Evolutionary conservation across 2,888 invertebrate species (phyloP), one percentile per base, ranked within the genome.

Genomic region (Micropterix aruncella): DNA sequence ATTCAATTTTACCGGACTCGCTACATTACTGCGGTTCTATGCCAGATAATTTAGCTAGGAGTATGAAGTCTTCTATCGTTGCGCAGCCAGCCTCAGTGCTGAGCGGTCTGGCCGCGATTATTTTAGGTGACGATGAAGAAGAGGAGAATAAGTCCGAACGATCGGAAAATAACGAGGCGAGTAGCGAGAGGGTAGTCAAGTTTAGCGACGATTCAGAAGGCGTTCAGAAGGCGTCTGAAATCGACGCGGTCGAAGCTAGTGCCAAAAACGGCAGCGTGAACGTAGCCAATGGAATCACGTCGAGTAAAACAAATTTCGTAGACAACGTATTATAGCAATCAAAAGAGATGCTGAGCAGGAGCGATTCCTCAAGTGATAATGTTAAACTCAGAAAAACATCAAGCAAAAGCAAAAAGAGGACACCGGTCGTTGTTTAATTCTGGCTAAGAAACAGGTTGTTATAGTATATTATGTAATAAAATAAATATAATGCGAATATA

Each of bases 391-490:
- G 27, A 12, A 27, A 27, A 27, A 27, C 27, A 52, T 69, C 69
- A 18, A 69, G 69, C 55, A 67, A 60, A 54, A 52, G 63, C 42
- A 63, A 61, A 43, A 65, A 61, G 50, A 52, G 69, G n/a, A 63
- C 61, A 52, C 69, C 69, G 1, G 60, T 70, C 17, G 52, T 69
- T 45, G 69, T 67, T 17, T 67, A 54, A 56, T 50, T n/a, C n/a
- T n/a, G n/a, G 27, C 27, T 27, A 27, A 27, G 12, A 27, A 27
- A 27, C 27, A 7, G 27, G 27, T 27, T 27, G 27, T 27, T 27
- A 27, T 27, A 7, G 12, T 12, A 27, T 27, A 27, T 27, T 7
- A 7, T n/a, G n/a, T n/a, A n/a, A 7, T 27, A 27, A 7, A 7
- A 27, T 27, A 7, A 27, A 5, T 27, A 27, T 7, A 27, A 27